Conservation (phyloP, 2,113 vertebrate genomes). For the Argyrosomus japonicus region DNA sequence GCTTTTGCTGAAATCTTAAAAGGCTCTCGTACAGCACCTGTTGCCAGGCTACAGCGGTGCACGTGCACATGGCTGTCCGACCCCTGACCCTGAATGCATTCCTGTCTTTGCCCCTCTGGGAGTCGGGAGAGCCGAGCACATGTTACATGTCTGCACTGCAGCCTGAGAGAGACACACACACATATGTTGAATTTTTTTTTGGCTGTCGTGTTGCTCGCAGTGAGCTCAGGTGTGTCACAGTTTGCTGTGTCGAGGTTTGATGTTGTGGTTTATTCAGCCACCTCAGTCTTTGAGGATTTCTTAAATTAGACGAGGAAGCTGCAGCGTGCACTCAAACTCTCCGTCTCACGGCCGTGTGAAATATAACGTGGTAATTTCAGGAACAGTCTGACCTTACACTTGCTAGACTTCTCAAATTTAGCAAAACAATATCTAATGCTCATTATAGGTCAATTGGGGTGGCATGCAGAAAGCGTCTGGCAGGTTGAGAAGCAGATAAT, state of each 20-base stretch:
- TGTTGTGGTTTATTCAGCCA: not conserved
- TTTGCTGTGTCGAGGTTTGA: not conserved
- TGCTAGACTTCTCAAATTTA: constrained; percentile 61
- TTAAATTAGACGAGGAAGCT: constrained; percentile 30
- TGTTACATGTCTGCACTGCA: constrained; percentile 64
- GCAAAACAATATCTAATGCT: constrained; percentile 64
- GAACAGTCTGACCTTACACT: constrained; percentile 58
- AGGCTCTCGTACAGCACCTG: constrained; percentile 68
- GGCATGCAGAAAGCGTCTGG: constrained; percentile 63
- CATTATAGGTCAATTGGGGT: constrained; percentile 64
- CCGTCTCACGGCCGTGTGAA: constrained; percentile 63
- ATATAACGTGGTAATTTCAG: constrained; percentile 58
- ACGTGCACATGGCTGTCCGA: constrained; percentile 60
- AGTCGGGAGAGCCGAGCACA: constrained; percentile 60
- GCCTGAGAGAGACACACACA: constrained; percentile 46
- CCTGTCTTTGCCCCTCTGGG: constrained; percentile 66
- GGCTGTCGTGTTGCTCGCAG: not conserved
- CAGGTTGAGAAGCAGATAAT: constrained; percentile 69
- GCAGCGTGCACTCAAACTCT: constrained; percentile 36
- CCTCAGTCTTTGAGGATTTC: not conserved
- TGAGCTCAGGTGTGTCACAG: not conserved
- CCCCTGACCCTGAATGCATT: constrained; percentile 72
- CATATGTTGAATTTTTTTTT: constrained; percentile 12
- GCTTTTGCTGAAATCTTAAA: constrained; percentile 25
- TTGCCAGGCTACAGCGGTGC: constrained; percentile 71